Percentiles rank a stretch among this genome's conserved stretches.
These are phyloP conservation scores for Dolichallabes microphthalmus DNA, from an alignment of 2,113 vertebrate species.

Conservation along the genomic window DNA sequence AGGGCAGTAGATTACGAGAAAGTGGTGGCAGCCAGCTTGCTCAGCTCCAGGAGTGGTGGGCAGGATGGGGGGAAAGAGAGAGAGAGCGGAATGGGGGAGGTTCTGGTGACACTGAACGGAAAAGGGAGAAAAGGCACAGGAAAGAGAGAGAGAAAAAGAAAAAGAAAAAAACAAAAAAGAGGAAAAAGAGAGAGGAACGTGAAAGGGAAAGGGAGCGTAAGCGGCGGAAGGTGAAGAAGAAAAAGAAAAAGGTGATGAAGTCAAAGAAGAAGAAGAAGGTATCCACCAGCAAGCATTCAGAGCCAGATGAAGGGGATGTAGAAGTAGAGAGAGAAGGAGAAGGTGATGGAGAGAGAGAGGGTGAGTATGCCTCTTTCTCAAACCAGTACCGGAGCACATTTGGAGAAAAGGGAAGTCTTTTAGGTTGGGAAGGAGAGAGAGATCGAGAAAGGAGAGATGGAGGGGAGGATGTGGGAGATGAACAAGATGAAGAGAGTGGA, in stretches of 20 bases:
- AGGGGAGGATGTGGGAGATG: slow-evolving; percentile 66
- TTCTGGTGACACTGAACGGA: slow-evolving; percentile 68
- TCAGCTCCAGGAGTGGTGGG: slow-evolving; percentile 79
- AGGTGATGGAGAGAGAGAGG: slow-evolving; percentile 65
- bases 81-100: slow-evolving; percentile 54
- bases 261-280: slow-evolving; percentile 74
- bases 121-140: slow-evolving; percentile 72
- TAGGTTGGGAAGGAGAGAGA: slow-evolving; percentile 71
- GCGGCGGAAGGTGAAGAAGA: slow-evolving; percentile 74
- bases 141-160: slow-evolving; percentile 79
- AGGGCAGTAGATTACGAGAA: slow-evolving; percentile 66
- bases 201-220: slow-evolving; percentile 73
- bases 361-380: slow-evolving; percentile 74
- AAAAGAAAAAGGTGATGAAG: slow-evolving; percentile 75
- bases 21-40: slow-evolving; percentile 74
- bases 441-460: slow-evolving; percentile 67
- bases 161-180: slow-evolving; percentile 77
- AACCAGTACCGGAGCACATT: slow-evolving; percentile 70
- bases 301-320: slow-evolving; percentile 74
- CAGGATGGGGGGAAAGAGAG: slow-evolving; percentile 75
- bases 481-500: slow-evolving; percentile 68
- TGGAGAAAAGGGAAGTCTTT: slow-evolving; percentile 69
- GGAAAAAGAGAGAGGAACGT: slow-evolving; percentile 67
- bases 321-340: slow-evolving; percentile 73
- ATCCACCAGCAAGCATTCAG: slow-evolving; percentile 66